A percentile compares a stretch with the other conserved stretches of the same genome.
These are phyloP conservation scores for Thymelicus lineola DNA, from an alignment of 2,888 invertebrate genomes.

Conservation along the genomic window DNA sequence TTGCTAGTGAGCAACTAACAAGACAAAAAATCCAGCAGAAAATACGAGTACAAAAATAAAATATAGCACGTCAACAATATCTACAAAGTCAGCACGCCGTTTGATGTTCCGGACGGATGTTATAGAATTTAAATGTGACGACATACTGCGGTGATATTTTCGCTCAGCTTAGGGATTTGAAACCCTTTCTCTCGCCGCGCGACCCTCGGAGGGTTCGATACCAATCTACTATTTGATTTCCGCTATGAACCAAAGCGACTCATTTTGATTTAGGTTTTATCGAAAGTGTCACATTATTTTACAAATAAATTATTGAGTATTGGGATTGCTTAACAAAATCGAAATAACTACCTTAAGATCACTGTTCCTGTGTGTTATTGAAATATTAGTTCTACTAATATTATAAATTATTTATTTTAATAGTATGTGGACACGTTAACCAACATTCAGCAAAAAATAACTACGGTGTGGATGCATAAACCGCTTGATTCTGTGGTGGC, in stretches of 20 bases:
- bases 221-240: neutral
- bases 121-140: neutral
- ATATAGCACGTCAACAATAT: neutral
- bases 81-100: neutral
- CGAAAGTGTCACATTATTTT: neutral
- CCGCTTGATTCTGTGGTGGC: too few species aligned
- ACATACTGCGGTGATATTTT: slow-evolving; percentile 1
- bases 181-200: neutral
- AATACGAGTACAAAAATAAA: too few species aligned
- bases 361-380: too few species aligned
- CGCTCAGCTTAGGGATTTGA: slow-evolving; percentile 1
- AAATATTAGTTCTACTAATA: too few species aligned
- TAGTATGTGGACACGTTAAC: too few species aligned
- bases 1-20: too few species aligned
- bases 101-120: slow-evolving; percentile 1
- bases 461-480: too few species aligned
- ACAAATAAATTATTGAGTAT: neutral
- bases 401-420: too few species aligned
- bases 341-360: too few species aligned
- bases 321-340: too few species aligned
- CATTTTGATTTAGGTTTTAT: neutral
- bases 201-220: neutral
- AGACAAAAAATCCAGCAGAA: too few species aligned
- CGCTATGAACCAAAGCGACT: neutral
- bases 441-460: too few species aligned